These are phyloP conservation scores for Lasioglossum pauxillum DNA, from an alignment of 2,888 invertebrate species.

Conservation along the genomic window DNA sequence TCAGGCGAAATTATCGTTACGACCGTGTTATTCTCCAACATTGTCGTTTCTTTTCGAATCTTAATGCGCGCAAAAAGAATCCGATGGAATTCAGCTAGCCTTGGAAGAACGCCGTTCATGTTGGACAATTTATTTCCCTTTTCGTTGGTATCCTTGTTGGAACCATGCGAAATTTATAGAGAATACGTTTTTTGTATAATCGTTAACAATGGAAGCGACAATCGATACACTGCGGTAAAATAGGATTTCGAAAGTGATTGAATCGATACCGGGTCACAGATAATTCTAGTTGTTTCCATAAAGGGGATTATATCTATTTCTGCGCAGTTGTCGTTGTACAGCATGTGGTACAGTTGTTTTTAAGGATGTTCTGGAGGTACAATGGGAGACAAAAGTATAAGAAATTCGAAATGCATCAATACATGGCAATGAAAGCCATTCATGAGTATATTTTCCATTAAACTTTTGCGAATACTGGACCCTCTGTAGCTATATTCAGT, in stretches of 20 bases:
- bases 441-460: no score
- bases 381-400: no score
- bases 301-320: not conserved
- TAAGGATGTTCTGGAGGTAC: no score
- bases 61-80: slow-evolving; percentile 18
- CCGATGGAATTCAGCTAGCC: not conserved
- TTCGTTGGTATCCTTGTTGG: not conserved
- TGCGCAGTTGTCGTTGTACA: not conserved
- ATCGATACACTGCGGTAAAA: not conserved
- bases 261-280: not conserved
- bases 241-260: not conserved
- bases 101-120: not conserved
- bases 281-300: not conserved
- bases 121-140: not conserved
- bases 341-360: not conserved
- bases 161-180: not conserved
- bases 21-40: not conserved
- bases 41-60: slow-evolving; percentile 15
- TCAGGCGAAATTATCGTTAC: slow-evolving; percentile 8
- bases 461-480: no score
- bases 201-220: not conserved
- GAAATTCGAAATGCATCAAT: no score
- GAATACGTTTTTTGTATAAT: not conserved
- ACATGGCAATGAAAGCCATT: no score
- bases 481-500: no score